Conservation (phyloP, 2,797 vertebrate genomes). For the Melanitta fusca region DNA sequence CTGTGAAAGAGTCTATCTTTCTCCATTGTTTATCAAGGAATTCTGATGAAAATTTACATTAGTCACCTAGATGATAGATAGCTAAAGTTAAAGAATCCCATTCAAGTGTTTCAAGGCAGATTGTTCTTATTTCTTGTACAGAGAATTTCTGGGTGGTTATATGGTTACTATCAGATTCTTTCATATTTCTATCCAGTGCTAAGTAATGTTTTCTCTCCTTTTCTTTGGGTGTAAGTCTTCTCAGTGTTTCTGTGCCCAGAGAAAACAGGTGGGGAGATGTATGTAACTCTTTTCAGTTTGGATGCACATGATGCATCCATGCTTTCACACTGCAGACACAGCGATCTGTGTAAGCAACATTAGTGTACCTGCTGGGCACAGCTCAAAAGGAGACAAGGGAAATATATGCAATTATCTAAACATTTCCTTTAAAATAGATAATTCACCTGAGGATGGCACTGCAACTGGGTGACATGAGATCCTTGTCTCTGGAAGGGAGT, state of each 20-base stretch:
- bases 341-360: neutral
- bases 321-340: neutral
- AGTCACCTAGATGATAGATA: neutral
- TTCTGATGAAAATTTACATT: neutral
- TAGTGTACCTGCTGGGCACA: neutral
- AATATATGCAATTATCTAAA: neutral
- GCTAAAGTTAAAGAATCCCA: neutral
- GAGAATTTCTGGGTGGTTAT: neutral
- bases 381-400: neutral
- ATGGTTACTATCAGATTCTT: neutral
- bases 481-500: neutral
- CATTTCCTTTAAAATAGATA: neutral
- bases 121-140: neutral
- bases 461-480: neutral
- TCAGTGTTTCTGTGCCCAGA: neutral
- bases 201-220: neutral
- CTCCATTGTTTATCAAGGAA: neutral
- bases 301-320: neutral
- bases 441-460: neutral
- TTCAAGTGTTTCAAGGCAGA: neutral
- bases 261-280: neutral
- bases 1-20: neutral
- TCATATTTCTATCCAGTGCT: neutral
- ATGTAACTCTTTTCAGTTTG: rapidly evolving
- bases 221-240: neutral